Conservation (phyloP, 1,140 invertebrate species). For the Panagrolaimus sp. region DNA sequence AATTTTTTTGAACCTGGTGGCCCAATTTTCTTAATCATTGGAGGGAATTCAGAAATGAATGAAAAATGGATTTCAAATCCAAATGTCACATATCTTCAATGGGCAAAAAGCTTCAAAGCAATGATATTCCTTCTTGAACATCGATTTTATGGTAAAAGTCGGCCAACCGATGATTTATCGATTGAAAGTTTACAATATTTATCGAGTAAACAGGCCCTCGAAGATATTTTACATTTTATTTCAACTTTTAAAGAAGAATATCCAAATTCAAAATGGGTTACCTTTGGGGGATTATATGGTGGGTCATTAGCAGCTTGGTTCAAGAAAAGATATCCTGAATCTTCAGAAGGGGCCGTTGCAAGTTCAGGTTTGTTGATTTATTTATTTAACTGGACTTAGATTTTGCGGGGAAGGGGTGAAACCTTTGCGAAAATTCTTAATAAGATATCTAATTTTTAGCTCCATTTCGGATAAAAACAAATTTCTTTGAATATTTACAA, state of each 20-base stretch:
- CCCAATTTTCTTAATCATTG: constrained; percentile 81
- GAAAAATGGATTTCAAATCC: constrained; percentile 9
- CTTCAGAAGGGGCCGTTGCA: constrained; percentile 76
- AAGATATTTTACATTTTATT: constrained; percentile 48
- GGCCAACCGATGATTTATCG: constrained; percentile 33
- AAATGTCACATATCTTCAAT: constrained; percentile 4
- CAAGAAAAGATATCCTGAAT: constrained; percentile 79
- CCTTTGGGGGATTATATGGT: constrained; percentile 81
- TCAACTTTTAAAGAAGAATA: constrained; percentile 36
- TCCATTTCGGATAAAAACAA: too few relatives aligned
- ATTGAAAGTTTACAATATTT: constrained; percentile 42
- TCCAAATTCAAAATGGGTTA: constrained; percentile 71
- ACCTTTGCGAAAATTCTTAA: too few relatives aligned
- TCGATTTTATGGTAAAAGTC: constrained; percentile 27
- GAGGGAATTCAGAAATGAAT: constrained; percentile 53
- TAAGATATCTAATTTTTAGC: too few relatives aligned
- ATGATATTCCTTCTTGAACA: constrained; percentile 23
- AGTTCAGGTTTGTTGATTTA: too few relatives aligned
- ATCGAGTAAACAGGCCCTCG: constrained; percentile 49
- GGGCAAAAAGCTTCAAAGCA: constrained; percentile 23
- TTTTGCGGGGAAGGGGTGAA: too few relatives aligned
- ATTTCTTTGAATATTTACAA: too few relatives aligned
- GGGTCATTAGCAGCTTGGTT: constrained; percentile 77
- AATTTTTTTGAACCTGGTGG: constrained; percentile 68
- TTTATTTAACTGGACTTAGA: too few relatives aligned